Base-by-base conservation (phyloP, 2,888 invertebrate species). In the Catocala sponsa region DNA sequence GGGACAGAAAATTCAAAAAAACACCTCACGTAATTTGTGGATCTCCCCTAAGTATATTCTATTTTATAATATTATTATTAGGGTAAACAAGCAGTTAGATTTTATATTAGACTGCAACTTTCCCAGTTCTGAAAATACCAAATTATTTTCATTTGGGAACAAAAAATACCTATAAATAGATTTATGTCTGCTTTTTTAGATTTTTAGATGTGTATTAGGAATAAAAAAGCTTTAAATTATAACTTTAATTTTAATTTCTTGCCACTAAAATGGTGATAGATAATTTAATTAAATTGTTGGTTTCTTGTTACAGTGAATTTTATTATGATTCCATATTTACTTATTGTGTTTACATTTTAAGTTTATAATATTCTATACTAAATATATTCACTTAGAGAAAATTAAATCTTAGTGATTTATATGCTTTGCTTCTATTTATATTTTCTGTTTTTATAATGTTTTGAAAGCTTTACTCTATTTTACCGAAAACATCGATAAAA, bases 201-300 rank as follows among this genome's bases (percentile, higher is more conserved):
- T 4, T 41, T 44, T 35, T 43, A 9, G 33, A 25, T 1, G 25
- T 49, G 41, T 44, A 9, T 43, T 48, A 15, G 25, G 10, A 53
- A 57, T n/a, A 35, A n/a, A 51, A 72, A 65, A 79, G 80, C 75
- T 79, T 76, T 77, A 79, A 79, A 59, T 56, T 65, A 15, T 55
- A 60, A 65, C 47, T 67, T 68, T 63, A 65, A 55, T 59, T 61
- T 48, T 58, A 58, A 58, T 48, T 43, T 79, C 78, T 79, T 77
- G 78, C 76, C 76, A 55, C 49, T 42, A 32, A 13, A 35, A 59
- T 58, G 74, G 65, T 65, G 66, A 67, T 55, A 63, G n/a, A 44
- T 62, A 35, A 32, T 51, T 12, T 55, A 42, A 15, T 52, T 6
- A 41, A 55, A n/a, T 47, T 50, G 13, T 47, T 54, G 41, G 1